These are phyloP conservation scores for Siniperca undulata DNA, from an alignment of 2,797 vertebrate genomes.

Conservation along the genomic window DNA sequence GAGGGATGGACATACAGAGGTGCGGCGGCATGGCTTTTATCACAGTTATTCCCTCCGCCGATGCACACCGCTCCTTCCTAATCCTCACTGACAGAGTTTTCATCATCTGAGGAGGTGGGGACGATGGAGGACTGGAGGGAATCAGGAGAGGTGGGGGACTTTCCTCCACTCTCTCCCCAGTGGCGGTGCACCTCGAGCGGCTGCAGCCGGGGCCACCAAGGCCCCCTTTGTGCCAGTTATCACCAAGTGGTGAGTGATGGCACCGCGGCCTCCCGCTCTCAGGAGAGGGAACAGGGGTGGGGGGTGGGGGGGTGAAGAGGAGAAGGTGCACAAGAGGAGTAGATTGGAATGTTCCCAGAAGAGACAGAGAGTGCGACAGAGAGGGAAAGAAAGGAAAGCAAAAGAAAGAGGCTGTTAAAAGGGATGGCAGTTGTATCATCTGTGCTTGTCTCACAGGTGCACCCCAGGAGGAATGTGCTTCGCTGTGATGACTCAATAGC, in stretches of 20 bases:
- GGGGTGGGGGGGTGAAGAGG: constrained; percentile 47
- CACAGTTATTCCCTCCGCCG: constrained; percentile 51
- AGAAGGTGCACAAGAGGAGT: constrained; percentile 71
- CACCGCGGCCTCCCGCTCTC: constrained; percentile 77
- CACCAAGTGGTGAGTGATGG: constrained; percentile 85
- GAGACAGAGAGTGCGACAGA: constrained; percentile 66
- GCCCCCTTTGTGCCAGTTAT: constrained; percentile 85
- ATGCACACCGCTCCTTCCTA: constrained; percentile 74
- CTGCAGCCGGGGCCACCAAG: constrained; percentile 79
- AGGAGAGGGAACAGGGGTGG: constrained; percentile 54
- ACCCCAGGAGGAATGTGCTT: constrained; percentile 69
- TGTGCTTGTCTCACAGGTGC: constrained; percentile 76
- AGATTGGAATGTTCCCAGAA: constrained; percentile 83
- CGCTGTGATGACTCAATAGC: constrained; percentile 71
- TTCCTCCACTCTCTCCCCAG: constrained; percentile 73
- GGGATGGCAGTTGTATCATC: constrained; percentile 57
- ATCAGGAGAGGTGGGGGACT: constrained; percentile 61
- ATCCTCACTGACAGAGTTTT: constrained; percentile 86
- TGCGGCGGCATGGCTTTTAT: constrained; percentile 75
- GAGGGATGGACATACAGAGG: constrained; percentile 66
- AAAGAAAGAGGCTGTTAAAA: constrained; percentile 68
- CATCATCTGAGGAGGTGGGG: constrained; percentile 74
- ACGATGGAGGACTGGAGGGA: constrained; percentile 61
- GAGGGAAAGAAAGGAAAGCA: constrained; percentile 45
- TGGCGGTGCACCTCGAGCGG: constrained; percentile 61